phyloP scores from a whole-genome alignment of 2,113 vertebrate genomes.

The Sorex fumeus region DNA sequence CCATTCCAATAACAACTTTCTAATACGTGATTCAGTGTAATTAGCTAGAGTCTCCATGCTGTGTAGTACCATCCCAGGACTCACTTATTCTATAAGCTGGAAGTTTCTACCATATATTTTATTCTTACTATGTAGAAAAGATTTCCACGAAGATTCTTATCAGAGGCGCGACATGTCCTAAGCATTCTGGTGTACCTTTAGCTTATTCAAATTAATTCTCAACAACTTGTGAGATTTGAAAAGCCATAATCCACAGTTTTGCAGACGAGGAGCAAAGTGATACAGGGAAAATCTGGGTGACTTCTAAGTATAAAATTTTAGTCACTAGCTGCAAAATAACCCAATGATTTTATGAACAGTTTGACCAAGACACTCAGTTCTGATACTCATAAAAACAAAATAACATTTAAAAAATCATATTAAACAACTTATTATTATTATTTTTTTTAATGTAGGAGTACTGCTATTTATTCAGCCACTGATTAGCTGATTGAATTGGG shows the following conservation, averaged over 20 bases:
- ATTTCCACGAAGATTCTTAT: neutral
- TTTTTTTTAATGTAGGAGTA: no score
- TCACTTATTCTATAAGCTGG: neutral
- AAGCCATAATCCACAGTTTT: neutral
- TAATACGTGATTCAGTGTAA: neutral
- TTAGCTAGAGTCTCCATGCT: neutral
- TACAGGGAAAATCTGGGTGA: neutral
- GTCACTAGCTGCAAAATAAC: neutral
- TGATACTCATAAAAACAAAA: neutral
- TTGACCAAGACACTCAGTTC: slow-evolving; percentile 36
- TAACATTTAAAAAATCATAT: neutral
- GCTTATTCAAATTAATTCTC: neutral
- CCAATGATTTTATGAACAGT: neutral
- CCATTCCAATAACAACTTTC: neutral
- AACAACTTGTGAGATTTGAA: no score
- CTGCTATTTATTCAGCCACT: no score
- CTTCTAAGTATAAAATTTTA: neutral
- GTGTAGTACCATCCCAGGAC: neutral
- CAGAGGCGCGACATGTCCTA: neutral
- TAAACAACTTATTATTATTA: no score
- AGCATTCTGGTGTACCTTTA: neutral
- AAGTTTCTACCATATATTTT: neutral
- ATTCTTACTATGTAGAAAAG: neutral
- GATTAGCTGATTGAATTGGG: no score
- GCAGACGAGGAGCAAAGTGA: rapidly evolving